These are phyloP conservation scores for Halocaridina rubra DNA, from an alignment of 2,888 invertebrate species.

Conservation along the genomic window DNA sequence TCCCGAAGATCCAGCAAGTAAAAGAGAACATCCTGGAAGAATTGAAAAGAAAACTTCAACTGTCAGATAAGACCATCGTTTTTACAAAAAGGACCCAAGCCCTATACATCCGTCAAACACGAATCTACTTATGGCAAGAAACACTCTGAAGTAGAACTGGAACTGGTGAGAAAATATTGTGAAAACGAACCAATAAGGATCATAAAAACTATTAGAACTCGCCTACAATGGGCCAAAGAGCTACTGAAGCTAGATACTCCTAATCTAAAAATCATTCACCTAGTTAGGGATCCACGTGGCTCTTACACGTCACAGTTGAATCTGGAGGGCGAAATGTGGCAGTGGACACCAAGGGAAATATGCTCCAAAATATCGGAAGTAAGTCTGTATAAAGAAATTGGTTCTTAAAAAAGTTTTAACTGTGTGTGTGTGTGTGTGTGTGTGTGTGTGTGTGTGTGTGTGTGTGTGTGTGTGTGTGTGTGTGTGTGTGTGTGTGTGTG, in stretches of 20 bases:
- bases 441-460: too few species aligned
- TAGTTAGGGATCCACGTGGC: slow-evolving; percentile 41
- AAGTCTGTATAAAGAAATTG: too few species aligned
- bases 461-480: too few species aligned
- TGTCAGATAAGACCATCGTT: not conserved
- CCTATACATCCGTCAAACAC: slow-evolving; percentile 2
- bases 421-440: too few species aligned
- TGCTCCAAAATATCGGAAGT: not conserved
- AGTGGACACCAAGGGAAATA: not conserved
- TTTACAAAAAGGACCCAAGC: not conserved
- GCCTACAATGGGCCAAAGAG: slow-evolving; percentile 12
- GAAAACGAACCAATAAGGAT: slow-evolving; percentile 15
- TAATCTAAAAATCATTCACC: slow-evolving; percentile 34
- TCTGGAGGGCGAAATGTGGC: slow-evolving; percentile 26
- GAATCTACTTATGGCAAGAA: not conserved
- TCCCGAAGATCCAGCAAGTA: not conserved
- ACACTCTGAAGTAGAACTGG: not conserved
- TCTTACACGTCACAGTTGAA: not conserved
- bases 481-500: too few species aligned
- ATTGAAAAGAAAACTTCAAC: not conserved
- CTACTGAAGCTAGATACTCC: not conserved
- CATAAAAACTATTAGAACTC: slow-evolving; percentile 33
- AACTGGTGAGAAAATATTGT: not conserved
- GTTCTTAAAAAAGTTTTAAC: too few species aligned
- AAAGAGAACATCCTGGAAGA: not conserved